phyloP scores from a whole-genome alignment of 2,888 invertebrate species.

The Drosophila borealis region DNA sequence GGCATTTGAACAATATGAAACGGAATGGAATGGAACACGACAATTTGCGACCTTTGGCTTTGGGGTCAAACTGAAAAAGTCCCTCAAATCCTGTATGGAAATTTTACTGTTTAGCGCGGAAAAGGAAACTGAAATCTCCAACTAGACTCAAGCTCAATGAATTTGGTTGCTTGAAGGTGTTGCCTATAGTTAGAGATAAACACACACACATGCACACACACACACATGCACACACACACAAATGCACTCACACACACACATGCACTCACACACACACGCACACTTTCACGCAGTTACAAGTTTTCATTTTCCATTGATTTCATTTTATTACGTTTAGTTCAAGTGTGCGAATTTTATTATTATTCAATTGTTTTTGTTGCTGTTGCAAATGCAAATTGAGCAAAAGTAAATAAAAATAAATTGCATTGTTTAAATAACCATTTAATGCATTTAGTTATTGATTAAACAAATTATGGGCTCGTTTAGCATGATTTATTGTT shows the following conservation, averaged over 20 bases:
- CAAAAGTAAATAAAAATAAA: conserved; percentile 4
- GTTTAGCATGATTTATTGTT: conserved; percentile 40
- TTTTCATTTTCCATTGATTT: conserved; percentile 7
- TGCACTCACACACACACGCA: background rate
- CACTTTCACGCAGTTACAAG: background rate
- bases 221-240: conserved; percentile 1
- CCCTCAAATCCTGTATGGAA: conserved; percentile 8
- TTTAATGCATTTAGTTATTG: conserved; percentile 58
- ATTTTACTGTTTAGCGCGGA: background rate
- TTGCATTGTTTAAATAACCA: conserved; percentile 52
- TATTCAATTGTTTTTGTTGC: conserved; percentile 19
- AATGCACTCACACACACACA: background rate
- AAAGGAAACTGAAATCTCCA: conserved; percentile 23
- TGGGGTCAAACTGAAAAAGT: background rate
- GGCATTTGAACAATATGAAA: background rate
- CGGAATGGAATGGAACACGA: background rate
- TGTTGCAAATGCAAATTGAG: conserved; percentile 26
- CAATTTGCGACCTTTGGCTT: background rate
- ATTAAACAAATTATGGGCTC: conserved; percentile 43
- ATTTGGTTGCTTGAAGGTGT: conserved; percentile 30
- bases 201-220: background rate
- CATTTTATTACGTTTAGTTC: conserved; percentile 24
- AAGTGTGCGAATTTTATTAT: conserved; percentile 60
- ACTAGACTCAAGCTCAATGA: background rate
- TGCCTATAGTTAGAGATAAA: conserved; percentile 10